These are phyloP conservation scores for Bunonema sp. DNA, from an alignment of 2,888 invertebrate species.

Conservation along the genomic window DNA sequence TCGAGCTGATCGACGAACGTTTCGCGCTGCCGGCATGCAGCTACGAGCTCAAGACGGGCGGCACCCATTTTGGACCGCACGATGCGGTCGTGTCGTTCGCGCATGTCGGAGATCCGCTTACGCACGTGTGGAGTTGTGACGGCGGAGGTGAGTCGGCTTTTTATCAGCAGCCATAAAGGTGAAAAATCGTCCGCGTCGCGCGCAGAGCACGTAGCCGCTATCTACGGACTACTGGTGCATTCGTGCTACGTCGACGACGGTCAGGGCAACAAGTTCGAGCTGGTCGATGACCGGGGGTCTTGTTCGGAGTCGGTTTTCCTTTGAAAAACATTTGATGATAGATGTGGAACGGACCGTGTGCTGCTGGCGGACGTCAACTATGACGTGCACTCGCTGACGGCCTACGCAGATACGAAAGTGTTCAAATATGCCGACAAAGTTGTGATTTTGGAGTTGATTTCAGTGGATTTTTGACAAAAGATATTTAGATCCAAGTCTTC, in stretches of 20 bases:
- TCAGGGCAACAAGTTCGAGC: slow-evolving; percentile 38
- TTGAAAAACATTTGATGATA: too few species aligned
- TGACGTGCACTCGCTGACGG: slow-evolving; percentile 10
- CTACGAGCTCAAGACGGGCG: slow-evolving; percentile 27
- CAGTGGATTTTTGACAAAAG: background rate
- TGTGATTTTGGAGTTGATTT: background rate
- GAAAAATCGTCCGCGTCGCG: background rate
- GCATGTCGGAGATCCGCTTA: slow-evolving; percentile 27
- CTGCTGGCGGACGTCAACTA: slow-evolving; percentile 30
- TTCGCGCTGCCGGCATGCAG: slow-evolving; percentile 38
- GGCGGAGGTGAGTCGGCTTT: slow-evolving; percentile 12
- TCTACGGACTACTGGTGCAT: slow-evolving; percentile 42
- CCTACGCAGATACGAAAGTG: slow-evolving; percentile 30
- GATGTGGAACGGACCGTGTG: slow-evolving; percentile 31
- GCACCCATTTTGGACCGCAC: slow-evolving; percentile 6
- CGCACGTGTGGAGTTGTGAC: slow-evolving; percentile 43
- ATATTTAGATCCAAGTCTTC: slow-evolving; percentile 29
- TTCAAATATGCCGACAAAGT: slow-evolving; percentile 44
- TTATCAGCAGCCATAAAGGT: background rate
- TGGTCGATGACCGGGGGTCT: slow-evolving; percentile 39
- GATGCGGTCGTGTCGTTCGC: slow-evolving; percentile 20
- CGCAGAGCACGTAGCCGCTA: slow-evolving; percentile 16
- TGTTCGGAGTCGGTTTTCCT: background rate
- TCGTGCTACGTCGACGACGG: slow-evolving; percentile 44
- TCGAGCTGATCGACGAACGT: slow-evolving; percentile 31